Evolutionary conservation across 2,797 vertebrate genomes (phyloP).

Genomic region (Aldrovandia affinis): DNA sequence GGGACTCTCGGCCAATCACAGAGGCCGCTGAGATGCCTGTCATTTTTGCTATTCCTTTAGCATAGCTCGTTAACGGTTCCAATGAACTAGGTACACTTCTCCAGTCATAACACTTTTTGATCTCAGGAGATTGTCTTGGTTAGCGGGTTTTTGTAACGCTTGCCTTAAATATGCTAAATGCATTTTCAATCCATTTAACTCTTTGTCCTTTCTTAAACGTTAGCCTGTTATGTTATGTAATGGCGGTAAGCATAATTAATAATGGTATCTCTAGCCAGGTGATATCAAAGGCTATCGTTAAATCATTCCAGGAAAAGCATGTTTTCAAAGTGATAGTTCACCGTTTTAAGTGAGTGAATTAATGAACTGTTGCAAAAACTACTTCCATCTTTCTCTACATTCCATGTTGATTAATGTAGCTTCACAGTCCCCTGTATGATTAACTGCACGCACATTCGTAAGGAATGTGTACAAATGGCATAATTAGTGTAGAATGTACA

Average conservation of each 20-base stretch:
- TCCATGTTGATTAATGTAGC: neutral
- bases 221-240: neutral
- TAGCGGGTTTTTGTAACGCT: neutral
- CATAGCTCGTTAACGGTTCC: neutral
- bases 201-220: neutral
- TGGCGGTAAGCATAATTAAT: neutral
- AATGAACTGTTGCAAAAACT: neutral
- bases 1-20: slow-evolving; percentile 52
- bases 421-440: neutral
- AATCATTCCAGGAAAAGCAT: neutral
- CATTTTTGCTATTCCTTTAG: slow-evolving; percentile 53
- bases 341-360: neutral
- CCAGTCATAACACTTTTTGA: neutral
- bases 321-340: neutral
- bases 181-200: neutral
- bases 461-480: slow-evolving; percentile 13
- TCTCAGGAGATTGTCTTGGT: neutral
- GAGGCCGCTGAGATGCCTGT: slow-evolving; percentile 56
- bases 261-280: neutral
- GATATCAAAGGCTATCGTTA: neutral
- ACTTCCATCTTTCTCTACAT: neutral
- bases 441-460: neutral
- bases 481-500: neutral
- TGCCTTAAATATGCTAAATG: neutral
- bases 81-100: neutral